Evolutionary conservation across 2,113 vertebrate species (phyloP), one percentile per base, ranked within the genome.

Genomic region (Takifugu bimaculatus): DNA sequence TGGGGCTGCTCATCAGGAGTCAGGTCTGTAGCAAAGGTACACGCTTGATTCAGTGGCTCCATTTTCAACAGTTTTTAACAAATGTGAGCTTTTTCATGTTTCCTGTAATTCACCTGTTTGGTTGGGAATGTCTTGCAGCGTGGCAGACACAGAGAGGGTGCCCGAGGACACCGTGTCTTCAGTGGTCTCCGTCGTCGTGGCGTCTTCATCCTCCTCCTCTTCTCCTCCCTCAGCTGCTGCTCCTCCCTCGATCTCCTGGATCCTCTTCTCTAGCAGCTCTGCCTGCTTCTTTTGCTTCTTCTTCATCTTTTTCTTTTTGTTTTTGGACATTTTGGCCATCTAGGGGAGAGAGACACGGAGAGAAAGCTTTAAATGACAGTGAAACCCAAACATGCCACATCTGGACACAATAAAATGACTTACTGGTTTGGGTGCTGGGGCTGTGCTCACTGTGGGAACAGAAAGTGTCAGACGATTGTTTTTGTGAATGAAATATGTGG

Each of bases 221-320:
- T 83, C 88, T 15, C 68, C 81, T 6, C 53, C 80, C 85, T 84
- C 93, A 74, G 83, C 74, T 82, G 92, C 12, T 3, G 44, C 69
- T 35, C 56, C 91, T 59, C 93, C 95, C 83, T 94, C 95, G 72
- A 96, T 93, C 73, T 98, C 95, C 75, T 94, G 93, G 77, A 96
- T 94, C 70, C 94, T 86, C 68, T 96, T 96, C 88, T 98, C 95
- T 68, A 97, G 87, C 70, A 97, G 79, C 79, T 97, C 95, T 0
- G 96, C 96, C 79, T 98, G 96, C 26, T 94, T 93, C 81, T 93
- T 96, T 85, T 97, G 96, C 83, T 98, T 98, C 88, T 97, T 97
- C 90, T 96, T 97, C 89, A 97, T 90, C 83, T 96, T 97, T 86
- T 94, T 98, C 83, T 98, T 98, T 87, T 97, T 98, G 82, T 97